Evolutionary conservation across 2,888 invertebrate genomes (phyloP).

Genomic region (Cerceris ruficornis): DNA sequence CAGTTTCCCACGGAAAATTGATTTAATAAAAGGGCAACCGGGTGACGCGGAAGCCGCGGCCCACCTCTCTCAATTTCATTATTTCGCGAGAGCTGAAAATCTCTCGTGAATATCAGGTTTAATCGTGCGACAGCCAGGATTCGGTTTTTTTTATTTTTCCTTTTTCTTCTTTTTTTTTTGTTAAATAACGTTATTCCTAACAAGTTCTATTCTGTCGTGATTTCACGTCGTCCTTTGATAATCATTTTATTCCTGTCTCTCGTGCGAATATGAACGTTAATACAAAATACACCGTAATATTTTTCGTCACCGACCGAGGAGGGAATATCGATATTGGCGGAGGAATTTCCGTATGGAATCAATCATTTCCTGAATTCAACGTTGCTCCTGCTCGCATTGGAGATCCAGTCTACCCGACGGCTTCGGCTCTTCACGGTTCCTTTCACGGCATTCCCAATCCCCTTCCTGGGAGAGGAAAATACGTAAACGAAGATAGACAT

Average conservation of each 20-base stretch:
- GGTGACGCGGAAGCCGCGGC: no score
- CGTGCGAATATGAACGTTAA: background rate
- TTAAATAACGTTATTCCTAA: background rate
- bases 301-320: background rate
- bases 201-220: no score
- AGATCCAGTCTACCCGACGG: conserved; percentile 44
- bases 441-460: conserved; percentile 58
- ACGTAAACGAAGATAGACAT: conserved; percentile 63
- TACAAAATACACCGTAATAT: no score
- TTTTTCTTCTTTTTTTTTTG: no score
- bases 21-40: conserved; percentile 15
- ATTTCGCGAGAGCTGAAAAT: no score
- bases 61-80: no score
- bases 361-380: conserved; percentile 57
- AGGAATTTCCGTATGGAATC: conserved; percentile 52
- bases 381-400: conserved; percentile 55
- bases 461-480: conserved; percentile 53
- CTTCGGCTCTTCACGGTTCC: conserved; percentile 57
- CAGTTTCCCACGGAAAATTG: conserved; percentile 40
- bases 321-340: conserved; percentile 41
- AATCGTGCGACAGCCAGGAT: no score
- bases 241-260: background rate
- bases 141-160: no score
- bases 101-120: no score
- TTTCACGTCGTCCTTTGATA: no score